Percentiles rank a stretch among this genome's conserved stretches.
Evolutionary conservation across 1,140 invertebrate species (phyloP).

Genomic region (Drosophila saltans): DNA sequence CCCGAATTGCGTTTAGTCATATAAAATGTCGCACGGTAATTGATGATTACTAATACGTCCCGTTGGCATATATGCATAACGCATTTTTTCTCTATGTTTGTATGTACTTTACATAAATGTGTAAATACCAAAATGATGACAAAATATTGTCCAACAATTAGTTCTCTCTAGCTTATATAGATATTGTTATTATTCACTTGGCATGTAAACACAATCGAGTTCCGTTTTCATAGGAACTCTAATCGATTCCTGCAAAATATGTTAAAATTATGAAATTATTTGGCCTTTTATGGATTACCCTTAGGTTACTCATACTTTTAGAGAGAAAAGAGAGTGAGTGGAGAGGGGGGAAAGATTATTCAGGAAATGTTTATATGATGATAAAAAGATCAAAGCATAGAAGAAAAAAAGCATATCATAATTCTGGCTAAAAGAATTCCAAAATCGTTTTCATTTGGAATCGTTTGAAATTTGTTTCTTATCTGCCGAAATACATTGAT

Average conservation of each 20-base stretch:
- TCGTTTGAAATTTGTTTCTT: neutral
- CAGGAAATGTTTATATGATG: constrained; percentile 1
- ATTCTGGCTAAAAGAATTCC: neutral
- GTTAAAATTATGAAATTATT: constrained; percentile 2
- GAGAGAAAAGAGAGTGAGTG: no score
- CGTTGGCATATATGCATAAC: constrained; percentile 18
- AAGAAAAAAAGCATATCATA: neutral
- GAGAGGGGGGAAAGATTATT: neutral
- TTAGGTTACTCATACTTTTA: neutral
- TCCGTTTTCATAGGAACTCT: constrained; percentile 27
- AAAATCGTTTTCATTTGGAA: neutral
- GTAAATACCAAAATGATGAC: constrained; percentile 11
- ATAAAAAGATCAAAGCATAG: neutral
- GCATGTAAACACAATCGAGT: constrained; percentile 23
- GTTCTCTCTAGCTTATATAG: neutral
- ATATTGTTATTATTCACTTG: constrained; percentile 19
- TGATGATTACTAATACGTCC: constrained; percentile 53
- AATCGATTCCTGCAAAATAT: constrained; percentile 4
- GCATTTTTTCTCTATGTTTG: constrained; percentile 1
- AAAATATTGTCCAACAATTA: constrained; percentile 37
- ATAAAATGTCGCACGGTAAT: constrained; percentile 56
- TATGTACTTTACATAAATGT: neutral
- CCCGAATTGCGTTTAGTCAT: constrained; percentile 50
- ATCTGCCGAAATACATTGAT: no score
- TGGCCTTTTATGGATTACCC: neutral